Conservation (phyloP, 2,797 vertebrate genomes). For the Pseudochirops corinnae region DNA sequence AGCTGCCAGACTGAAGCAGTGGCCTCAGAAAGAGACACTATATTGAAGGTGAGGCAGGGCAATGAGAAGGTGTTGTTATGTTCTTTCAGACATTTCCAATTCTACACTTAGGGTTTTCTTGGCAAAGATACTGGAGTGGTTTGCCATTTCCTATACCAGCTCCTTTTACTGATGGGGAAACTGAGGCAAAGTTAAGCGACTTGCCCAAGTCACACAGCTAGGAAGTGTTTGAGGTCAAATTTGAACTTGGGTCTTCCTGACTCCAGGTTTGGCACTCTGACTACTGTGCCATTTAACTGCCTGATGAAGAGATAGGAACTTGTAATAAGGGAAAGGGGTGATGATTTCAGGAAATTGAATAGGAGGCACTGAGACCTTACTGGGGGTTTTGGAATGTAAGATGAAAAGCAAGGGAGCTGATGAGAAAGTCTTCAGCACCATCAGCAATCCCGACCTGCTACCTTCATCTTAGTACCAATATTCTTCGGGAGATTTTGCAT, state of each 20-base stretch:
- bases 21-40: neutral
- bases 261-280: neutral
- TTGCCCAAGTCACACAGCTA: neutral
- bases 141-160: neutral
- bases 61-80: neutral
- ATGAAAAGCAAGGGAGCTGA: neutral
- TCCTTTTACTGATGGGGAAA: neutral
- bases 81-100: neutral
- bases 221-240: neutral
- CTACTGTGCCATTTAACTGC: neutral
- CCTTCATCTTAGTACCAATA: neutral
- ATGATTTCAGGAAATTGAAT: neutral
- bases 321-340: neutral
- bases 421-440: neutral
- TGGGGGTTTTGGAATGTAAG: neutral
- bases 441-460: neutral
- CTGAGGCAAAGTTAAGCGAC: neutral
- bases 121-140: neutral
- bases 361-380: neutral
- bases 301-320: neutral
- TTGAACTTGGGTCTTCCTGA: neutral
- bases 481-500: neutral
- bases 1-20: neutral
- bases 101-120: neutral
- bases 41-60: neutral